Evolutionary conservation across 1,140 invertebrate species (phyloP), one percentile per base, ranked within the genome.

Genomic region (Cotesia vestalis): DNA sequence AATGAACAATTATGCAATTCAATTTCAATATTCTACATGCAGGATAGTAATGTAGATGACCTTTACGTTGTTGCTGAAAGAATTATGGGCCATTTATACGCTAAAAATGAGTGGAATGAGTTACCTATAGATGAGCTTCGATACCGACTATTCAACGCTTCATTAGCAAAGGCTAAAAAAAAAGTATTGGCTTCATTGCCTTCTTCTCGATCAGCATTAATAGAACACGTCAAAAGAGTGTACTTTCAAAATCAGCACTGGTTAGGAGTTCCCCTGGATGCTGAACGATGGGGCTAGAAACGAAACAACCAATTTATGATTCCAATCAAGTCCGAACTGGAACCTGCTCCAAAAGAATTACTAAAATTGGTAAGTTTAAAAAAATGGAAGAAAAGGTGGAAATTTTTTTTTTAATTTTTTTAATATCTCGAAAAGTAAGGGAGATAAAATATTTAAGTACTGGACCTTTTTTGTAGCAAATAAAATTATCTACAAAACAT

Each of bases 201-300:
- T 71, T 77, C 77, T 71, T 78, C 76, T 40, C 20, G 74, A 63
- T 71, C 71, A 70, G 75, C 73, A 51, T 70, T 76, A 34, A 68
- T 74, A 74, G 76, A 77, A 76, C 75, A 81, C 61, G 70, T 79
- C 12, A 20, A 73, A 76, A 77, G 77, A 75, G 78, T 80, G 20
- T 79, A 76, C 62, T 71, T 77, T 12, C 76, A 80, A 76, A 59
- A 77, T 27, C 76, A 78, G 66, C 73, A 66, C 73, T 78, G 76
- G 76, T 51, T 78, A 12, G 69, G 76, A 63, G 4, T 35, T 55
- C 36, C 51, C 71, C 66, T 77, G 62, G 63, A 67, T 14, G 46
- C 70, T 59, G 70, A 77, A 77, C 61, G 76, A 67, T 78, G 73
- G 77, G 76, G 78, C 38, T 79, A 75, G 74, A 76, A 72, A 70